Percentiles rank a stretch among this genome's conserved stretches.
phyloP scores from a whole-genome alignment of 2,113 vertebrate species.

The Lycaon pictus region DNA sequence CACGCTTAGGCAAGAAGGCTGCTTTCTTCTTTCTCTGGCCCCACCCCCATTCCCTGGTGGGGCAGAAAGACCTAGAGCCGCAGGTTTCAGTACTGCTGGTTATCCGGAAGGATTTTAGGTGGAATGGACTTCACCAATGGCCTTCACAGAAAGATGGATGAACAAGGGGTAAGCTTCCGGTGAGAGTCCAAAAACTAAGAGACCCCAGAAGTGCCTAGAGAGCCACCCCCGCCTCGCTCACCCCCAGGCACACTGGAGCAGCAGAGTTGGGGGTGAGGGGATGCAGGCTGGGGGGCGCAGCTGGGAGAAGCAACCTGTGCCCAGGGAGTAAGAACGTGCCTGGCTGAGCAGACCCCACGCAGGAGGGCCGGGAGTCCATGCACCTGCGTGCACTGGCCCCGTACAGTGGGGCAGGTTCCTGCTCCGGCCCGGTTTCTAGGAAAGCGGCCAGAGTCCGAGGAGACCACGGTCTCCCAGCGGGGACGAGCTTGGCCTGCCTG shows the following conservation, averaged over 20 bases:
- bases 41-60: background rate
- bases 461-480: no score
- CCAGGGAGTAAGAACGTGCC: background rate
- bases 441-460: background rate
- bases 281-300: rapidly evolving
- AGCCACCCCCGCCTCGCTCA: background rate
- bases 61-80: background rate
- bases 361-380: background rate
- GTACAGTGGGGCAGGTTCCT: no score
- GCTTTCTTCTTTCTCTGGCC: background rate
- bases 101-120: background rate
- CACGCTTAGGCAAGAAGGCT: background rate
- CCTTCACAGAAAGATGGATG: background rate
- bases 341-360: background rate
- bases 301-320: rapidly evolving
- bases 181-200: conserved; percentile 30
- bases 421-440: background rate
- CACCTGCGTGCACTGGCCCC: background rate
- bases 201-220: background rate
- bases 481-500: background rate
- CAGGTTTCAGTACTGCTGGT: background rate
- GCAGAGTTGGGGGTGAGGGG: rapidly evolving
- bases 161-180: background rate
- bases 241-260: background rate
- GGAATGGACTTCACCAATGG: background rate